Conservation (phyloP, 2,113 vertebrate genomes). For the Syrmaticus mikado region DNA sequence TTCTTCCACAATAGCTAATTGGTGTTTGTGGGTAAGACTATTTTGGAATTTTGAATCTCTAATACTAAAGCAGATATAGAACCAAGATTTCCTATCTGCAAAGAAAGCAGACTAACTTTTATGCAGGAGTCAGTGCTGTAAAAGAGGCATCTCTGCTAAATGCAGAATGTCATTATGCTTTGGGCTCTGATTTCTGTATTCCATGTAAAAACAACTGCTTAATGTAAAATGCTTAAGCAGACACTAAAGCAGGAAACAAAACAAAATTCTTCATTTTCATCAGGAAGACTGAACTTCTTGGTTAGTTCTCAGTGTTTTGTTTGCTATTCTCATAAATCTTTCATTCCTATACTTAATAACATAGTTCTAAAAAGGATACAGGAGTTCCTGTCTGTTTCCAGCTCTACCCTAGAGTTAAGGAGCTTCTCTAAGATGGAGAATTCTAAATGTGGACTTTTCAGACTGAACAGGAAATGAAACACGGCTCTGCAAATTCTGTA, state of each 20-base stretch:
- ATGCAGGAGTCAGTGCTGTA: neutral
- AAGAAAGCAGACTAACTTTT: neutral
- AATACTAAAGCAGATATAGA: neutral
- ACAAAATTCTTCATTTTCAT: slow-evolving; percentile 49
- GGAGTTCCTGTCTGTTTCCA: slow-evolving; percentile 12
- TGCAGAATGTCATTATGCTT: neutral
- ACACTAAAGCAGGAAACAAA: slow-evolving; percentile 44
- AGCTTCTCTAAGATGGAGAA: neutral
- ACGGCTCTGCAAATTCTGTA: slow-evolving; percentile 13
- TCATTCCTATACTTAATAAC: slow-evolving; percentile 17
- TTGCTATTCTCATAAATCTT: slow-evolving; percentile 50
- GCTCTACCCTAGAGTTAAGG: neutral
- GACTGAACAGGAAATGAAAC: slow-evolving; percentile 51
- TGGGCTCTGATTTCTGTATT: neutral
- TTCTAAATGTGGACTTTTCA: slow-evolving; percentile 24
- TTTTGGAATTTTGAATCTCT: neutral
- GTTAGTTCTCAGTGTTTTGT: neutral
- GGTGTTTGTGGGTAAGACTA: neutral
- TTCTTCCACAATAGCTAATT: neutral
- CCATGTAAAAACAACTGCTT: neutral
- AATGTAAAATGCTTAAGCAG: slow-evolving; percentile 43
- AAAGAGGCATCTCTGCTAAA: neutral
- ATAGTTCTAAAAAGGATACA: neutral
- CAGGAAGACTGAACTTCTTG: slow-evolving; percentile 18
- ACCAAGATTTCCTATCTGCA: neutral